Evolutionary conservation across 1,140 invertebrate genomes (phyloP), one percentile per base, ranked within the genome.

Genomic region (Phthorimaea operculella): DNA sequence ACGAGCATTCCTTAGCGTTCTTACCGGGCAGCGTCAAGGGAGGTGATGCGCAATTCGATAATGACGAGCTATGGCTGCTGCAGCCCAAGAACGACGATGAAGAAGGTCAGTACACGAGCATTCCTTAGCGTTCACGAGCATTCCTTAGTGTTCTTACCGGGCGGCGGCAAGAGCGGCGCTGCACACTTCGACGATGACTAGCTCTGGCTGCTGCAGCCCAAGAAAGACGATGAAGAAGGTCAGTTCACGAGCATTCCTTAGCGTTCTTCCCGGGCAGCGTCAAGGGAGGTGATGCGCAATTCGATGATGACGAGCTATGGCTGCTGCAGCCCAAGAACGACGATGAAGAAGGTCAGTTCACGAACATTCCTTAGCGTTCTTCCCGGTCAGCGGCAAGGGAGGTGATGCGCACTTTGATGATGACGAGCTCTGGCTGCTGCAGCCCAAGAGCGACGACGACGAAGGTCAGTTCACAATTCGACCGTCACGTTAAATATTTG

Each of bases 161-260:
- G 91, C 53, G 83, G 86, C 2, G 92, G 91, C 3, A 88, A 92
- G 28, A 93, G 93, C 14, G 94, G 95, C 28, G 95, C 97, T 76
- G 94, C 92, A 1, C 96, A 98, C 79, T 98, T 97, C 68, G 96
- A 98, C 78, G 94, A 94, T 52, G 94, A 96, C 42, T 96, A 98
- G 85, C 89, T 87, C 36, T 97, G 91, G 95, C 87, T 90, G 55
- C 85, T 93, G 52, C 84, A 89, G 33, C 88, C 88, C 52, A 87
- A 87, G 51, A 83, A 83, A 55, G 86, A 88, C 57, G 90, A 91
- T 60, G 89, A 90, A 77, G 90, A 45, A 45, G 42, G 42, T 45
- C 8, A 45, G 42, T 5, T 6, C 14, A 45, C n/a, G n/a, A n/a
- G n/a, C n/a, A n/a, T n/a, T n/a, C n/a, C n/a, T n/a, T n/a, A n/a